These are phyloP conservation scores for Drosophila mimica DNA, from an alignment of 2,888 invertebrate genomes.

Conservation along the genomic window DNA sequence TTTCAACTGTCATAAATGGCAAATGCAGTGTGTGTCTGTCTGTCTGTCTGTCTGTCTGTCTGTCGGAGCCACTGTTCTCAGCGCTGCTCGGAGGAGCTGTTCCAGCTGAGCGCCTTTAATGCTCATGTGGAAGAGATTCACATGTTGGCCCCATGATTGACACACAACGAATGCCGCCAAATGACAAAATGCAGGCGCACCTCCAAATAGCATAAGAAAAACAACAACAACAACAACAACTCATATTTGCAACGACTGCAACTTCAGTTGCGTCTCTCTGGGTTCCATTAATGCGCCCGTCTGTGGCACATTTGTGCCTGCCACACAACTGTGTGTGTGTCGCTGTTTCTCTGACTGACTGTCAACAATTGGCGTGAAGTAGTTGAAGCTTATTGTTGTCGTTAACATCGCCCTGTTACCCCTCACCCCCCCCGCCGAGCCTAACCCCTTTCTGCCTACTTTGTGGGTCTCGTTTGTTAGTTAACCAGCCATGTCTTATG, in stretches of 20 bases:
- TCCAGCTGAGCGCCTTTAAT: slow-evolving; percentile 74
- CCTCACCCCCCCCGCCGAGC: background rate
- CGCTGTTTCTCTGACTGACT: slow-evolving; percentile 47
- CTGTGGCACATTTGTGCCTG: background rate
- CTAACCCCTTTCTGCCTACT: slow-evolving; percentile 1
- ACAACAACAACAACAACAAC: slow-evolving; percentile 23
- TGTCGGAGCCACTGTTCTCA: slow-evolving; percentile 9
- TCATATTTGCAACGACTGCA: slow-evolving; percentile 48
- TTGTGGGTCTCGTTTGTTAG: slow-evolving; percentile 55
- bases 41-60: slow-evolving; percentile 38
- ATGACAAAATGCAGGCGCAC: slow-evolving; percentile 63
- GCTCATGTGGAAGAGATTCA: slow-evolving; percentile 72
- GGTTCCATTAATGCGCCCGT: background rate
- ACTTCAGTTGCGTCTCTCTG: slow-evolving; percentile 36
- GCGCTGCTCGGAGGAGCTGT: slow-evolving; percentile 23
- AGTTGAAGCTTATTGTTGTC: slow-evolving; percentile 64
- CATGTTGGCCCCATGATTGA: slow-evolving; percentile 68
- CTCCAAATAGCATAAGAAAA: slow-evolving; percentile 26
- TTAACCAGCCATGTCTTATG: slow-evolving; percentile 66
- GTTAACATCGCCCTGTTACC: slow-evolving; percentile 29
- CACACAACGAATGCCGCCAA: slow-evolving; percentile 66
- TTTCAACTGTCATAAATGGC: slow-evolving; percentile 83
- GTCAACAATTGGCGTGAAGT: slow-evolving; percentile 78
- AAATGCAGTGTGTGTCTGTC: slow-evolving; percentile 71
- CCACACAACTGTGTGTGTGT: background rate